Evolutionary conservation across 2,888 invertebrate species (phyloP).

Genomic region (Agrotis puta): DNA sequence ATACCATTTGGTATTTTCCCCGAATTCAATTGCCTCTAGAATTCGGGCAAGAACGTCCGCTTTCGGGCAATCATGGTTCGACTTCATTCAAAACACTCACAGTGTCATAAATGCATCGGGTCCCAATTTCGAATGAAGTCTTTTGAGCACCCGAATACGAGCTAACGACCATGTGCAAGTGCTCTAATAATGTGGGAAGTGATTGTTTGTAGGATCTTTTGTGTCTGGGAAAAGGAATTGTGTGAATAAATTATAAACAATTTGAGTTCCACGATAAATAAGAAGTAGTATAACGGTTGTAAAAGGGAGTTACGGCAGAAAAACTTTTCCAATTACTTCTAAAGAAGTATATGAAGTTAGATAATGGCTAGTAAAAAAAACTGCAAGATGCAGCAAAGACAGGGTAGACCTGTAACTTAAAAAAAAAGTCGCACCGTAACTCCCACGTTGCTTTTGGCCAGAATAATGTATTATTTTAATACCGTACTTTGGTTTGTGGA

Average conservation of each 20-base stretch:
- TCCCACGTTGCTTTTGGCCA: conserved; percentile 17
- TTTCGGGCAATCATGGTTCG: too few species aligned
- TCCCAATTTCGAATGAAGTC: too few species aligned
- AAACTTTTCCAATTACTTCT: background rate
- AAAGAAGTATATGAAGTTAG: background rate
- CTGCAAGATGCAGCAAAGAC: background rate
- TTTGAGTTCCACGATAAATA: conserved; percentile 3
- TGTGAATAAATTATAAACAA: conserved; percentile 5
- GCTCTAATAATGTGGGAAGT: too few species aligned
- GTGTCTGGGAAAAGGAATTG: too few species aligned
- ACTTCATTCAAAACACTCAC: too few species aligned
- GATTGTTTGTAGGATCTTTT: too few species aligned
- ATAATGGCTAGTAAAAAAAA: background rate
- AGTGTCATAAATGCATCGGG: too few species aligned
- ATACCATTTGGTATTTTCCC: too few species aligned
- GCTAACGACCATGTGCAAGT: too few species aligned
- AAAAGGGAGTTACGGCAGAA: conserved; percentile 35
- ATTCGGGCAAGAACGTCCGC: too few species aligned
- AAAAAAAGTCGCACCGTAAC: conserved; percentile 32
- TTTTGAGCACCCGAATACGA: too few species aligned
- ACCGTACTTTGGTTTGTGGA: conserved; percentile 38
- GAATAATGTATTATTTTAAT: conserved; percentile 9
- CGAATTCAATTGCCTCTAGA: too few species aligned
- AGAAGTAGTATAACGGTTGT: conserved; percentile 4
- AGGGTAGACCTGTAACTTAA: background rate